A percentile compares a stretch with the other conserved stretches of the same genome.
Evolutionary conservation across 2,113 vertebrate species (phyloP).

Genomic region (Psilopogon haemacephalus): DNA sequence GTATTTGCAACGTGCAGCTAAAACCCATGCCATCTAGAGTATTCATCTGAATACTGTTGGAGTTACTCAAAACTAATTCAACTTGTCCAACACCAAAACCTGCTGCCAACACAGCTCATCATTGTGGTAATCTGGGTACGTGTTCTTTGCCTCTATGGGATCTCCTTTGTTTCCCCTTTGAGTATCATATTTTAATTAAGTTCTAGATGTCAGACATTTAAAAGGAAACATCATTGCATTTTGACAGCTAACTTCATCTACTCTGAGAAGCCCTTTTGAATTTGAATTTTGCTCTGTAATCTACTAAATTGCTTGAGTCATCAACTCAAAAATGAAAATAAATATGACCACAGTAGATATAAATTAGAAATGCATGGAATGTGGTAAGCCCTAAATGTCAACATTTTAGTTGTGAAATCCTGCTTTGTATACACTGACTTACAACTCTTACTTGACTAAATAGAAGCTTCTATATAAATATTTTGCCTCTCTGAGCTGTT

Average conservation of each 20-base stretch:
- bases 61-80: background rate
- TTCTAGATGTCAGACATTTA: background rate
- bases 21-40: background rate
- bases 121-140: rapidly evolving
- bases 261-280: background rate
- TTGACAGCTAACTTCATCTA: background rate
- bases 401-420: background rate
- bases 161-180: background rate
- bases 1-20: background rate
- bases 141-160: background rate
- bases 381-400: background rate
- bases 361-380: background rate
- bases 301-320: background rate
- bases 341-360: background rate
- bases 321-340: background rate
- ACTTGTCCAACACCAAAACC: background rate
- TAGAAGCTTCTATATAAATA: background rate
- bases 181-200: background rate
- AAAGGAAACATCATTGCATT: background rate
- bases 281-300: background rate
- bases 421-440: background rate
- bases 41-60: background rate
- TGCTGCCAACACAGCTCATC: background rate
- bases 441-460: background rate
- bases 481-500: background rate